Percentiles rank a stretch among this genome's conserved stretches.
Evolutionary conservation across 2,888 invertebrate genomes (phyloP).

Genomic region (Nebria brevicollis): DNA sequence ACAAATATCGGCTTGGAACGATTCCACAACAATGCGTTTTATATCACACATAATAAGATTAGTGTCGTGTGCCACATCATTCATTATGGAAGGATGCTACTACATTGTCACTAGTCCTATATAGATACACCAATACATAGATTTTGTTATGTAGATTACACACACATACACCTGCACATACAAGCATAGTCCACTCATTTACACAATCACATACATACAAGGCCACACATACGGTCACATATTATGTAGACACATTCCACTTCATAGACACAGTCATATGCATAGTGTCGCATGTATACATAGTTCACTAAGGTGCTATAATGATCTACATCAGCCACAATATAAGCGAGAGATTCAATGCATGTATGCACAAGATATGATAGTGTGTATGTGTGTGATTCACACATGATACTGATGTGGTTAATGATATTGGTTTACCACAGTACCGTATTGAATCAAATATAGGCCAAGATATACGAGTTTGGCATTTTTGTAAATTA

Average conservation of each 20-base stretch:
- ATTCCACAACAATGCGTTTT: constrained; percentile 47
- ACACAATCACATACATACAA: background rate
- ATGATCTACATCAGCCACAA: constrained; percentile 29
- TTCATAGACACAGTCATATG: background rate
- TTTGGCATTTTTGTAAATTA: too few species aligned
- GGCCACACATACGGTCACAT: too few species aligned
- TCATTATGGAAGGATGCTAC: constrained; percentile 33
- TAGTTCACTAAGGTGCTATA: constrained; percentile 30
- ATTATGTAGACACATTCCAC: too few species aligned
- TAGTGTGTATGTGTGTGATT: background rate
- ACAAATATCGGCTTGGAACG: constrained; percentile 41
- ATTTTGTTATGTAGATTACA: background rate
- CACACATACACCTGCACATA: background rate
- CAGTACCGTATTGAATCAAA: background rate
- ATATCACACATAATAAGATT: constrained; percentile 46
- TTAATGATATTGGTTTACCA: background rate
- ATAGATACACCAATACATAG: background rate
- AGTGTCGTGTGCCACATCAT: constrained; percentile 37
- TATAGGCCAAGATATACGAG: background rate
- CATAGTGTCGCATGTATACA: background rate
- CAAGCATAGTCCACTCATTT: background rate
- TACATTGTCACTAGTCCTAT: background rate
- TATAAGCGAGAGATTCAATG: constrained; percentile 9
- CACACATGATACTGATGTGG: background rate
- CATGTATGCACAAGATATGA: background rate